Percentiles rank a stretch among this genome's conserved stretches.
phyloP scores from a whole-genome alignment of 2,797 vertebrate species.

The Gallinago solitaria region DNA sequence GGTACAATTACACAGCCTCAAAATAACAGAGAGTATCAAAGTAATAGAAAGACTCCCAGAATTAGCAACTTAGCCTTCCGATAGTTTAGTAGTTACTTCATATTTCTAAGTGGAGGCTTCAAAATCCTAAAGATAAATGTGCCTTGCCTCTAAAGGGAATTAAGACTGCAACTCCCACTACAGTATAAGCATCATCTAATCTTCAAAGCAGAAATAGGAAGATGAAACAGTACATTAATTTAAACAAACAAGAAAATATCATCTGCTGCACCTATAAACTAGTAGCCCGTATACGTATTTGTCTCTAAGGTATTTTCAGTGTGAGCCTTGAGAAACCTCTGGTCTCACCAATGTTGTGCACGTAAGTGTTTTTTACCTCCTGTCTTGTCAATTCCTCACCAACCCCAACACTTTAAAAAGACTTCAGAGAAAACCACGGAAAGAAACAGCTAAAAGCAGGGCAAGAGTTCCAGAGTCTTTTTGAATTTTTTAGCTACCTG shows the following conservation, averaged over 20 bases:
- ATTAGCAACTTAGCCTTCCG: neutral
- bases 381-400: neutral
- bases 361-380: neutral
- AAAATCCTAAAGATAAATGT: neutral
- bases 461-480: neutral
- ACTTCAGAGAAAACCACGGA: neutral
- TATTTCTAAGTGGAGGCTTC: neutral
- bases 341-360: neutral
- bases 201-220: neutral
- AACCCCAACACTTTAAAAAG: neutral
- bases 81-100: neutral
- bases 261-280: neutral
- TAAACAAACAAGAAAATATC: neutral
- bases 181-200: neutral
- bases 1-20: neutral
- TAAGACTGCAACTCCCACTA: neutral
- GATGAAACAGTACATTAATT: neutral
- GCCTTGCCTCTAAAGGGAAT: neutral
- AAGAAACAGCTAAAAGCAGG: neutral
- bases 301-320: neutral
- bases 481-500: neutral
- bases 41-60: neutral
- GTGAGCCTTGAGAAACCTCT: neutral
- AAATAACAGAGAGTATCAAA: neutral
- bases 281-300: neutral